Percentiles rank a stretch among this genome's conserved stretches.
Conservation (phyloP, 2,888 invertebrate species). For the Entomobrya proxima region DNA sequence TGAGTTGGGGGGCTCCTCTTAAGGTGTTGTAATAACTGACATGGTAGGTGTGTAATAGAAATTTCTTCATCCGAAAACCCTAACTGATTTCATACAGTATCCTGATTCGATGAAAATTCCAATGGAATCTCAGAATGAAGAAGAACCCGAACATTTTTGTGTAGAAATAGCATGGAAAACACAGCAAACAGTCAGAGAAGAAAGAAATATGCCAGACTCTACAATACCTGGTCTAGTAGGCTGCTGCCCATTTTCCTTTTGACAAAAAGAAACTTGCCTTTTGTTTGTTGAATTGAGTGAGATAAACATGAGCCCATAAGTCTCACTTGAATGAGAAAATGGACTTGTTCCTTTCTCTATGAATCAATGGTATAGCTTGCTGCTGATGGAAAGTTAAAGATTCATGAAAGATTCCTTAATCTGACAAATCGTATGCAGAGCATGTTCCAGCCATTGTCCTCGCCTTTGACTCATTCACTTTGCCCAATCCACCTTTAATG, state of each 20-base stretch:
- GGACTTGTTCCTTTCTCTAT: constrained; percentile 41
- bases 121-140: no score
- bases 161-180: no score
- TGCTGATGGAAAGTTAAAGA: constrained; percentile 53
- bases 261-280: constrained; percentile 1
- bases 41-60: constrained; percentile 33
- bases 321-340: constrained; percentile 23
- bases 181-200: no score
- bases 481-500: constrained; percentile 30
- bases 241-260: background rate
- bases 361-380: constrained; percentile 29
- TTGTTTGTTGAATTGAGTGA: constrained; percentile 35
- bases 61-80: constrained; percentile 31
- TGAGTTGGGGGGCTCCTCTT: background rate
- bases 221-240: background rate
- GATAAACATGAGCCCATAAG: constrained; percentile 49
- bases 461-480: constrained; percentile 62
- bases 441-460: constrained; percentile 68
- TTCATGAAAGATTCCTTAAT: constrained; percentile 69
- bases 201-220: no score
- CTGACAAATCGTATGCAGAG: constrained; percentile 73
- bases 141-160: no score
- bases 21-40: constrained; percentile 46
- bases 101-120: constrained; percentile 7
- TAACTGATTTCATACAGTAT: background rate